These are phyloP conservation scores for Drosophila navojoa DNA, from an alignment of 1,140 invertebrate species.

Conservation along the genomic window DNA sequence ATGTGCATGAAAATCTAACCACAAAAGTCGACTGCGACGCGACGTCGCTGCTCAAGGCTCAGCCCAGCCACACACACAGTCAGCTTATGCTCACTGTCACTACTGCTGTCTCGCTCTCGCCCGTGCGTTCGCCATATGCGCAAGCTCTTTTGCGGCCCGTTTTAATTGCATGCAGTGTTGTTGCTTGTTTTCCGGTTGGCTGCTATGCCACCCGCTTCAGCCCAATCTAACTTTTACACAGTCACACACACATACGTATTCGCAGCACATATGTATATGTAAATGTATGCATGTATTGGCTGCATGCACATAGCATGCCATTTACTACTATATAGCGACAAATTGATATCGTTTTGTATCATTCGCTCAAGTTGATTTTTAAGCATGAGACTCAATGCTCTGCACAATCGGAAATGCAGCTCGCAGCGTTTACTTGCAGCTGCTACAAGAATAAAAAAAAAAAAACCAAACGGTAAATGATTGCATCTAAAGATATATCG, in stretches of 20 bases:
- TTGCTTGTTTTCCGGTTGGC: constrained; percentile 83
- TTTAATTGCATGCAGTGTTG: constrained; percentile 66
- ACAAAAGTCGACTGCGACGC: constrained; percentile 30
- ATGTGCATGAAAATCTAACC: constrained; percentile 79
- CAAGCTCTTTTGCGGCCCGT: constrained; percentile 38
- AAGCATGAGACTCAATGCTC: constrained; percentile 64
- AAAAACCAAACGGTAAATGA: constrained; percentile 2
- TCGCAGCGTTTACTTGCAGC: constrained; percentile 8
- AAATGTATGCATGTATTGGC: constrained; percentile 1
- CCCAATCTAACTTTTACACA: neutral
- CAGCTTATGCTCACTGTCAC: constrained; percentile 13
- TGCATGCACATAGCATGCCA: constrained; percentile 26
- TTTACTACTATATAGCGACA: constrained; percentile 75
- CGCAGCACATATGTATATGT: neutral
- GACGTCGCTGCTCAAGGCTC: neutral
- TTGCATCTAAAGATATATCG: neutral
- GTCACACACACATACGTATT: constrained; percentile 2
- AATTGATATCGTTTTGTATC: constrained; percentile 80
- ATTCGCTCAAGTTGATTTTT: constrained; percentile 81
- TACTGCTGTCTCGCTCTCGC: constrained; percentile 45
- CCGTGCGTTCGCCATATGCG: constrained; percentile 33
- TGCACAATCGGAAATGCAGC: constrained; percentile 19
- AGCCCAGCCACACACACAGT: neutral
- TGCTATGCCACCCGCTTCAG: constrained; percentile 33
- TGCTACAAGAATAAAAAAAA: neutral